A percentile compares a stretch with the other conserved stretches of the same genome.
phyloP scores from a whole-genome alignment of 37 sponge, comb jelly and placozoan genomes.

The Cliona cf. orientalis region DNA sequence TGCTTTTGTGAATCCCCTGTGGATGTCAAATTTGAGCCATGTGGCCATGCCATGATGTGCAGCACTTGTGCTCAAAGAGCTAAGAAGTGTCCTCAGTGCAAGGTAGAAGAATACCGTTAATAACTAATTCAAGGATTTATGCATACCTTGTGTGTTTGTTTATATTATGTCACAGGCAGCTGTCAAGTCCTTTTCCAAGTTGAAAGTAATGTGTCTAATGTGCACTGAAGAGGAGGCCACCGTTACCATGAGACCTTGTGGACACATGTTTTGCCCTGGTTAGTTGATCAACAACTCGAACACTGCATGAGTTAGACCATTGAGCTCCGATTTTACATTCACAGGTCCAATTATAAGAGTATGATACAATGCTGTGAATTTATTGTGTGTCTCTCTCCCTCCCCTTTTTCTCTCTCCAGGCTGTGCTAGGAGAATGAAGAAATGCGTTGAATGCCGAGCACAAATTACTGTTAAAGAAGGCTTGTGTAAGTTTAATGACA shows the following conservation, averaged over 20 bases:
- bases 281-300: too few species aligned
- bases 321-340: too few species aligned
- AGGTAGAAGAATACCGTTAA: too few species aligned
- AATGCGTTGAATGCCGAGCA: slow-evolving; percentile 63
- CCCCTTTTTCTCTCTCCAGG: too few species aligned
- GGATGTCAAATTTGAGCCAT: slow-evolving; percentile 73
- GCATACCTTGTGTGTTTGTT: not conserved
- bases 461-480: slow-evolving; percentile 57
- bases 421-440: slow-evolving; percentile 61
- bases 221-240: slow-evolving; percentile 66
- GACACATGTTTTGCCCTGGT: slow-evolving; percentile 84
- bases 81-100: slow-evolving; percentile 87
- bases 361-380: too few species aligned
- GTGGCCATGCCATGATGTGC: slow-evolving; percentile 83
- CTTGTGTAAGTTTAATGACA: slow-evolving; percentile 49
- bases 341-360: too few species aligned
- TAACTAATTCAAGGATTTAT: too few species aligned
- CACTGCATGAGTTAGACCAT: too few species aligned
- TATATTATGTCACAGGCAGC: slow-evolving; percentile 31
- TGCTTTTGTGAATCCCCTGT: slow-evolving; percentile 74
- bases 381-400: too few species aligned
- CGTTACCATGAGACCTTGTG: slow-evolving; percentile 84
- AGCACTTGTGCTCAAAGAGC: slow-evolving; percentile 57
- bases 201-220: slow-evolving; percentile 64
- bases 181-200: slow-evolving; percentile 36